These are phyloP conservation scores for Troides aeacus DNA, from an alignment of 2,888 invertebrate genomes.

Conservation along the genomic window DNA sequence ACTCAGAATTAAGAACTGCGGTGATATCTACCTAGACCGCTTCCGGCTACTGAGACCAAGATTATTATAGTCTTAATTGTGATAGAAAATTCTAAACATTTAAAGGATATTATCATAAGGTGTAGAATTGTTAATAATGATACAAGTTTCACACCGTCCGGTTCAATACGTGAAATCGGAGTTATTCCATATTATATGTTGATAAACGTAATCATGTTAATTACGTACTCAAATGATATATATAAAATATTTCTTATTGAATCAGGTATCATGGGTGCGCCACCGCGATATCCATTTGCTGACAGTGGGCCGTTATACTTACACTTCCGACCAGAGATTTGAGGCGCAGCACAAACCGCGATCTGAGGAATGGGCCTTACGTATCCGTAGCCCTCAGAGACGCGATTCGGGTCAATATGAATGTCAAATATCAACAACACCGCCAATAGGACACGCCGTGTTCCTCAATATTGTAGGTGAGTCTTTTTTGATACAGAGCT, in stretches of 20 bases:
- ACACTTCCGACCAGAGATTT: conserved; percentile 90
- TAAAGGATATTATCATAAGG: too few species aligned
- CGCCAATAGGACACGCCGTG: conserved; percentile 91
- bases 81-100: too few species aligned
- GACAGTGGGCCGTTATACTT: conserved; percentile 93
- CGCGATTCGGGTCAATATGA: conserved; percentile 93
- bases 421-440: conserved; percentile 95
- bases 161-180: too few species aligned
- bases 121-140: too few species aligned
- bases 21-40: too few species aligned
- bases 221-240: too few species aligned
- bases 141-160: too few species aligned
- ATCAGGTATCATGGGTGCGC: conserved; percentile 94
- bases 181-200: too few species aligned
- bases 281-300: conserved; percentile 94
- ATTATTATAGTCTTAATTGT: too few species aligned
- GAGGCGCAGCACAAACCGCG: conserved; percentile 91
- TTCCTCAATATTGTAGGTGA: conserved; percentile 91
- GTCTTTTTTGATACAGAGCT: conserved; percentile 42
- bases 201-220: too few species aligned
- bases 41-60: too few species aligned
- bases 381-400: conserved; percentile 82
- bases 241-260: conserved; percentile 23
- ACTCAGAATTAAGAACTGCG: too few species aligned
- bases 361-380: conserved; percentile 92